Conservation (phyloP, 2,113 vertebrate species). For the Lathamus discolor region DNA sequence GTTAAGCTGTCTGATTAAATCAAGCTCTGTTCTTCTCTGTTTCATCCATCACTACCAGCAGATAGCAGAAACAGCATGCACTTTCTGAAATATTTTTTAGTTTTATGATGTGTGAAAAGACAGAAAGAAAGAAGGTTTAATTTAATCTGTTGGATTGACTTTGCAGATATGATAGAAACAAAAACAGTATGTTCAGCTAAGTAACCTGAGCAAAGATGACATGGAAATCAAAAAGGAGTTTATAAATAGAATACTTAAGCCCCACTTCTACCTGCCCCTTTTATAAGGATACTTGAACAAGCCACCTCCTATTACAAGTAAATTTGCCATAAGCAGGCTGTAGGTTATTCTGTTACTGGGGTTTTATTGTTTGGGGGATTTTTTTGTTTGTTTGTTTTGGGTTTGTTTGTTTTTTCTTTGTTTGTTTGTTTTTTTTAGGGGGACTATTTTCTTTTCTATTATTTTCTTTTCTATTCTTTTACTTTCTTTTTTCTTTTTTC, state of each 20-base stretch:
- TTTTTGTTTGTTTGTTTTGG: not conserved
- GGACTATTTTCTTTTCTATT: accelerated
- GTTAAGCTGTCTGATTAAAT: slow-evolving; percentile 55
- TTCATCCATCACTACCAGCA: slow-evolving; percentile 43
- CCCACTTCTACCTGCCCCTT: not conserved
- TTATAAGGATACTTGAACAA: slow-evolving; percentile 13
- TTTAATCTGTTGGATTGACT: slow-evolving; percentile 36
- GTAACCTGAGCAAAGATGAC: slow-evolving; percentile 30
- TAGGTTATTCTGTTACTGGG: not conserved
- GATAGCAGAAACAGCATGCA: slow-evolving; percentile 24
- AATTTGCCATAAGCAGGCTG: not conserved
- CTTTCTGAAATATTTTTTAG: not conserved
- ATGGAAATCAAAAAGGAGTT: slow-evolving; percentile 25
- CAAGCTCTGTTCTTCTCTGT: slow-evolving; percentile 18
- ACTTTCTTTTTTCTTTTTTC: not conserved
- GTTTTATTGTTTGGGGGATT: not conserved
- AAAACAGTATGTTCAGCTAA: slow-evolving; percentile 10
- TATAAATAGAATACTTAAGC: slow-evolving; percentile 15
- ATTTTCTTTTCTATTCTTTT: too few species aligned
- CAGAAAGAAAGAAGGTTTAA: slow-evolving; percentile 26
- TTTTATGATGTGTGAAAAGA: slow-evolving; percentile 23
- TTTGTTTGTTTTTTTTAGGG: not conserved
- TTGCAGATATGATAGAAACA: slow-evolving; percentile 4
- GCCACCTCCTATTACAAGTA: not conserved
- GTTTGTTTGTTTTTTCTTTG: too few species aligned